Percentiles rank a stretch among this genome's conserved stretches.
phyloP scores from a whole-genome alignment of 1,140 invertebrate species.

The Anoplophora glabripennis region DNA sequence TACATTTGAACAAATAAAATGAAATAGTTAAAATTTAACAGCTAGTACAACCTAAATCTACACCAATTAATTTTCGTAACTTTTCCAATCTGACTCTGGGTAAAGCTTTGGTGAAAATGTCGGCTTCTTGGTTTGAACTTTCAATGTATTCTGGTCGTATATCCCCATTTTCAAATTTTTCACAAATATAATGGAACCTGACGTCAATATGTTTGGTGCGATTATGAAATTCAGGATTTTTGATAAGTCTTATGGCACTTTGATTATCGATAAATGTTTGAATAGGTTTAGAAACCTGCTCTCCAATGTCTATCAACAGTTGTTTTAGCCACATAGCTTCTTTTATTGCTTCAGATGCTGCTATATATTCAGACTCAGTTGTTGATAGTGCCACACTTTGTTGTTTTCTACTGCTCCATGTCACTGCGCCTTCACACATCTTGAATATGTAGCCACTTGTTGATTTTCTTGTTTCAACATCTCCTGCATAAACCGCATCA shows the following conservation, averaged over 20 bases:
- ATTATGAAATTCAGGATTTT: slow-evolving; percentile 36
- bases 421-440: slow-evolving; percentile 35
- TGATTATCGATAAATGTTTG: slow-evolving; percentile 25
- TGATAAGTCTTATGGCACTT: slow-evolving; percentile 36
- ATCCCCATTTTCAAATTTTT: slow-evolving; percentile 11
- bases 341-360: slow-evolving; percentile 39
- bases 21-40: too few species aligned
- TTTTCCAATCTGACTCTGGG: too few species aligned
- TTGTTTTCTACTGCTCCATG: slow-evolving; percentile 47
- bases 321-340: slow-evolving; percentile 40
- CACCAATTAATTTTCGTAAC: too few species aligned
- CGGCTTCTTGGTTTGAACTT: neutral
- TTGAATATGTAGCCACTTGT: slow-evolving; percentile 34
- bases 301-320: slow-evolving; percentile 33
- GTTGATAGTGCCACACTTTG: slow-evolving; percentile 38
- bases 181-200: slow-evolving; percentile 38
- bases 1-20: too few species aligned
- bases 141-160: neutral
- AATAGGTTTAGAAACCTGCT: neutral
- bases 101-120: slow-evolving; percentile 3
- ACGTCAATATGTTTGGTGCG: slow-evolving; percentile 45
- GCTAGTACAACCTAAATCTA: too few species aligned
- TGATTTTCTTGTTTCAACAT: slow-evolving; percentile 37
- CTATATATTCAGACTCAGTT: slow-evolving; percentile 50
- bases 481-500: slow-evolving; percentile 35